phyloP scores from a whole-genome alignment of 2,888 invertebrate genomes.

The Mesopsocus fuscifrons region DNA sequence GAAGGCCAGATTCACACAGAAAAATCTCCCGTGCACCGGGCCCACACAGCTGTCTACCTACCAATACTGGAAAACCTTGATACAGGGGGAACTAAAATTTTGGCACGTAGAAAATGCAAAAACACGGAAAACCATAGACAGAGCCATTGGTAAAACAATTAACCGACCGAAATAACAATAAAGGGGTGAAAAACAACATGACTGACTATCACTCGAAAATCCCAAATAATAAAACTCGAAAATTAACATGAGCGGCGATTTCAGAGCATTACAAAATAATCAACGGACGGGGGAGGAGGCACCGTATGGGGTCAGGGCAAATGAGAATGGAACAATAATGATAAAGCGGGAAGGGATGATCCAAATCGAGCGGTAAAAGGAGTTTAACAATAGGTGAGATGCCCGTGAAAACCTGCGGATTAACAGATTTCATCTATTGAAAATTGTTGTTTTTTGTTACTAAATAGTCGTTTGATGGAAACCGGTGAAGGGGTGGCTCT shows the following conservation, averaged over 20 bases:
- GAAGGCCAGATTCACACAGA: no score
- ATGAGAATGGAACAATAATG: conserved; percentile 8
- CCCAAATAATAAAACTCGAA: no score
- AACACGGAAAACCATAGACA: no score
- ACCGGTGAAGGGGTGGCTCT: conserved; percentile 1
- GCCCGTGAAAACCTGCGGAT: conserved; percentile 8
- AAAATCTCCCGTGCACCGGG: no score
- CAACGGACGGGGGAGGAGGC: neutral
- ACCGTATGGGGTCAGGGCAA: neutral
- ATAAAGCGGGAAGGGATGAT: conserved; percentile 7
- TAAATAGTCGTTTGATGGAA: conserved; percentile 8
- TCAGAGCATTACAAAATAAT: neutral
- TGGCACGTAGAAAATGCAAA: no score
- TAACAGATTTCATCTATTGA: conserved; percentile 10
- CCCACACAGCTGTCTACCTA: no score
- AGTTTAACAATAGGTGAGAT: conserved; percentile 10
- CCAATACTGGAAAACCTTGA: no score
- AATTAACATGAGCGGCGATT: neutral
- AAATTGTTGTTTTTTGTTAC: conserved; percentile 11
- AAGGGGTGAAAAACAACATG: no score
- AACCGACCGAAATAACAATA: no score
- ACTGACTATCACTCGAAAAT: no score
- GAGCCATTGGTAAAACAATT: no score
- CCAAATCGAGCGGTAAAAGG: conserved; percentile 5
- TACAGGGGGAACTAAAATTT: no score